phyloP scores from a whole-genome alignment of 2,113 vertebrate genomes.

The Malurus cyaneus region DNA sequence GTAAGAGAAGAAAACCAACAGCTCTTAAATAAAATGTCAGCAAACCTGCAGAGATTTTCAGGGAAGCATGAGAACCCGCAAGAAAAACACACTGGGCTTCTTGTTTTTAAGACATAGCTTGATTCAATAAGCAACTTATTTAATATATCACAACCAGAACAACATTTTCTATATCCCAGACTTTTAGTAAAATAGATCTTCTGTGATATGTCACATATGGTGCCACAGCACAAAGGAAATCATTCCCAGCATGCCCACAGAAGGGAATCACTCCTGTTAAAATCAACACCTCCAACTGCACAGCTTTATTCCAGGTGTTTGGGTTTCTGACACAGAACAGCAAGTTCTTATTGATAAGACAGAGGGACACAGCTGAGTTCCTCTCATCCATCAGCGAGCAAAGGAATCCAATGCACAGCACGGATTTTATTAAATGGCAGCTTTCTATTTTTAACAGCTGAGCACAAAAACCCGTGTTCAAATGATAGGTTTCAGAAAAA shows the following conservation, averaged over 20 bases:
- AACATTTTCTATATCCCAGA: accelerated
- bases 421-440: background rate
- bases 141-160: background rate
- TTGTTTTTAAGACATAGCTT: background rate
- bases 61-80: background rate
- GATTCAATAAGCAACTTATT: background rate
- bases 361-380: background rate
- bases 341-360: background rate
- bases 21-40: background rate
- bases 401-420: background rate
- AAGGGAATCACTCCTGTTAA: background rate
- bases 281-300: background rate
- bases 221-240: background rate
- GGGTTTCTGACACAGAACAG: background rate
- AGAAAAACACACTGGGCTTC: background rate
- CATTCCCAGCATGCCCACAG: background rate
- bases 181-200: background rate
- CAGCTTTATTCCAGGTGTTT: background rate
- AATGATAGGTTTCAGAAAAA: background rate
- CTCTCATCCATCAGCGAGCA: background rate
- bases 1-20: conserved; percentile 32
- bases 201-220: background rate
- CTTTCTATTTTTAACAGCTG: background rate
- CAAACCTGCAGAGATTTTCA: background rate
- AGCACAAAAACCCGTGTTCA: background rate